Evolutionary conservation across 2,888 invertebrate species (phyloP), one percentile per base, ranked within the genome.

Genomic region (Actias luna): DNA sequence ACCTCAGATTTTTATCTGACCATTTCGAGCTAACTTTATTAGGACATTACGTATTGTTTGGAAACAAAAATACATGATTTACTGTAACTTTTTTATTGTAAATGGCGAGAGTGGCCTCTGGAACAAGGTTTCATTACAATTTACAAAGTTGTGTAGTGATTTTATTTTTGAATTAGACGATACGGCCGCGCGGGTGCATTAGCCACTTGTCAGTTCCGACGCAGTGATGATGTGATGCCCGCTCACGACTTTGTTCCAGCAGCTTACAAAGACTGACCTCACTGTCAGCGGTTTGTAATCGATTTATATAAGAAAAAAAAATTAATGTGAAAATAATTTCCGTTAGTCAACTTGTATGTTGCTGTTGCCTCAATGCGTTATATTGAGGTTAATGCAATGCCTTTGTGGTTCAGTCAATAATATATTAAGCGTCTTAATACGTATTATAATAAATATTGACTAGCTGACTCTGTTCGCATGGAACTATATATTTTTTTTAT

Each of bases 271-370:
- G 76, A 74, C 67, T 61, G 65, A 61, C 72, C 74, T 66, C 70
- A 78, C 83, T 85, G 88, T 88, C 89, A 83, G 78, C 89, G 73
- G 70, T 69, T 77, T 67, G 65, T 68, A 66, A 72, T 71, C 69
- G 67, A 77, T 79, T 75, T 74, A 69, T 63, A 65, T n/a, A n/a
- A n/a, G n/a, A 72, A 67, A 67, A 61, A 67, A 68, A 62, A 66
- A 71, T 72, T 71, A 77, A 79, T 69, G 59, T 63, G 33, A 58
- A 62, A 55, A 55, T 55, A 29, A 55, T 29, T 55, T 55, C n/a
- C 67, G 77, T 55, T 29, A 29, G 29, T 29, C 2, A 18, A 29
- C 10, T 16, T 55, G 29, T 55, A 29, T 50, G 68, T 78, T 67
- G 12, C 46, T 5, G n/a, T 42, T 18, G 8, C n/a, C 39, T n/a